A percentile compares a stretch with the other conserved stretches of the same genome.
phyloP scores from a whole-genome alignment of 2,888 invertebrate species.

The Hydraecia micacea region DNA sequence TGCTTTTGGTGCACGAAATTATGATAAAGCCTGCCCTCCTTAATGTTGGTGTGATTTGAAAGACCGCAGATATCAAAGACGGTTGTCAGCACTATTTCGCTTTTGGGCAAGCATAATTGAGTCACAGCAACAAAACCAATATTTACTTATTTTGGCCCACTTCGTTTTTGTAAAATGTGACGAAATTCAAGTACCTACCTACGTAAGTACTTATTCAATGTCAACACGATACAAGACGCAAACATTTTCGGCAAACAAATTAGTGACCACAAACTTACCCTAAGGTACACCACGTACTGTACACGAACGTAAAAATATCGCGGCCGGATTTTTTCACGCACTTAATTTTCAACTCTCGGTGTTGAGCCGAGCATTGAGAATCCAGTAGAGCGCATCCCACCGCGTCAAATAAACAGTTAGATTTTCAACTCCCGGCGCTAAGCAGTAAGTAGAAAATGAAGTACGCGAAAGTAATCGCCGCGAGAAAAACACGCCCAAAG shows the following conservation, averaged over 20 bases:
- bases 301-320: too few species aligned
- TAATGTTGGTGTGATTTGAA: neutral
- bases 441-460: too few species aligned
- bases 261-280: neutral
- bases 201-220: conserved; percentile 7
- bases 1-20: neutral
- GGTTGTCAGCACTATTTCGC: neutral
- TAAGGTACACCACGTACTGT: neutral
- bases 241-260: conserved; percentile 28
- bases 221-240: conserved; percentile 26
- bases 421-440: too few species aligned
- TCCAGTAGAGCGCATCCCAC: too few species aligned
- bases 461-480: neutral
- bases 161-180: conserved; percentile 21
- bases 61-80: neutral
- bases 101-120: neutral
- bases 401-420: too few species aligned
- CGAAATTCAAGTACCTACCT: conserved; percentile 19
- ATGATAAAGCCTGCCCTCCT: neutral
- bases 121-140: conserved; percentile 11
- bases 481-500: neutral
- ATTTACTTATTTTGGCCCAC: conserved; percentile 30
- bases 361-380: too few species aligned
- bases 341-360: too few species aligned
- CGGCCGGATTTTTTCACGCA: too few species aligned